These are phyloP conservation scores for Ommatoiulus sabulosus DNA, from an alignment of 2,888 invertebrate genomes.

Conservation along the genomic window DNA sequence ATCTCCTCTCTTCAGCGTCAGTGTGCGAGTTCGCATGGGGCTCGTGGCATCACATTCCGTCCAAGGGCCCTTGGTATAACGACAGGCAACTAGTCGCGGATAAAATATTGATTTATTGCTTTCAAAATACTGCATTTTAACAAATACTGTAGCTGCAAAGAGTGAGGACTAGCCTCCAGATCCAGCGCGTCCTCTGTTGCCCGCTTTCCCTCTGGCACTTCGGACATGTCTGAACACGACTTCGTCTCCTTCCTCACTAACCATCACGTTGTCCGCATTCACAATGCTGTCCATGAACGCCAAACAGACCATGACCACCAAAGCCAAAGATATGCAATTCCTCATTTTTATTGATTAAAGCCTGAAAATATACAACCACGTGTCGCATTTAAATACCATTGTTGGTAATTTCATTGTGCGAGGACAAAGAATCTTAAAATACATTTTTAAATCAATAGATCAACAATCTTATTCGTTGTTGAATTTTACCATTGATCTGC, in stretches of 20 bases:
- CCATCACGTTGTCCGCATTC: conserved; percentile 57
- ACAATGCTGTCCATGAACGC: conserved; percentile 49
- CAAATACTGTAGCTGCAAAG: background rate
- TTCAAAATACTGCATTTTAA: background rate
- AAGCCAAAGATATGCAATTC: conserved; percentile 28
- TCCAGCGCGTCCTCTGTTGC: conserved; percentile 47
- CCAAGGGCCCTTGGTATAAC: conserved; percentile 89
- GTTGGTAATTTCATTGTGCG: no score
- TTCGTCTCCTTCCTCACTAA: conserved; percentile 60
- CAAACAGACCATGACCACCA: conserved; percentile 16
- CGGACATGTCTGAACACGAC: conserved; percentile 57
- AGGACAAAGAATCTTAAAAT: no score
- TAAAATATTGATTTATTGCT: background rate
- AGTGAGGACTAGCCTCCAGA: conserved; percentile 72
- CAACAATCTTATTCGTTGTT: no score
- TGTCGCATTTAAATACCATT: background rate
- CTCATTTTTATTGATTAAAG: conserved; percentile 33
- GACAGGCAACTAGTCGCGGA: conserved; percentile 75
- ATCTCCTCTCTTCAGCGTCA: conserved; percentile 88
- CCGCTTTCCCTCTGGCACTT: conserved; percentile 45
- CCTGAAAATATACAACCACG: conserved; percentile 31
- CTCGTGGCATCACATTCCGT: conserved; percentile 87
- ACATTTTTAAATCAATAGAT: no score
- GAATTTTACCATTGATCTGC: no score
- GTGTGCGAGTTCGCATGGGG: conserved; percentile 83